Base-by-base conservation (phyloP, 1,140 invertebrate genomes). In the Carposina sasakii region DNA sequence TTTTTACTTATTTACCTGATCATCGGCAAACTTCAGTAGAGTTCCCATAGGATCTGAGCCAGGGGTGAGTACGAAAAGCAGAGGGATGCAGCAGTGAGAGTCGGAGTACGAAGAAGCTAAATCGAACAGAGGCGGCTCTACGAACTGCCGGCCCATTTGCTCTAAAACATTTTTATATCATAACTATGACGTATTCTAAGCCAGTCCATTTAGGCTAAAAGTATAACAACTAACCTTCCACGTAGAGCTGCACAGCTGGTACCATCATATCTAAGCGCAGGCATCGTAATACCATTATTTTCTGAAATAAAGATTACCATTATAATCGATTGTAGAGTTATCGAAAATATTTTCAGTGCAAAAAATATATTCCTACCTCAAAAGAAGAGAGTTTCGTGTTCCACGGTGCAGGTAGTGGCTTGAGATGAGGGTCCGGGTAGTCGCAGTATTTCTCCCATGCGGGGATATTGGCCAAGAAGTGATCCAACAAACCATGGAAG, bases 1-100 rank as follows among this genome's bases (percentile, higher is more conserved):
- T n/a, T n/a, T n/a, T n/a, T n/a, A n/a, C 15, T 33, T 20, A 39
- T 15, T 39, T 57, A 83, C 85, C 71, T 94, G 91, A 75, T 97
- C 95, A 55, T 98, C 95, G 13, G 96, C 96, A 85, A 96, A 96
- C 71, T 94, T 93, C 0, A 95, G 77, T 15, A 96, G 66, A 2
- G 93, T 89, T 3, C 93, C 92, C 68, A 94, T 95, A 0, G 97
- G 96, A 88, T 98, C 96, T 6, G 94, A 93, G 8, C 96, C 96
- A 5, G 96, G 95, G 2, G 96, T 97, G 12, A 98, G 76, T 2
- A 98, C 89, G 71, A 98, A 98, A 60, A 98, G 90, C 19, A 99
- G 73, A 0, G 97, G 97, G 10, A 94, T 90, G 54, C 88, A 91
- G 64, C 91, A 92, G 52, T 94, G 91, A 0, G 96, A 98, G 71